Base-by-base conservation (phyloP, 2,888 invertebrate genomes). In the Agrotis ipsilon region DNA sequence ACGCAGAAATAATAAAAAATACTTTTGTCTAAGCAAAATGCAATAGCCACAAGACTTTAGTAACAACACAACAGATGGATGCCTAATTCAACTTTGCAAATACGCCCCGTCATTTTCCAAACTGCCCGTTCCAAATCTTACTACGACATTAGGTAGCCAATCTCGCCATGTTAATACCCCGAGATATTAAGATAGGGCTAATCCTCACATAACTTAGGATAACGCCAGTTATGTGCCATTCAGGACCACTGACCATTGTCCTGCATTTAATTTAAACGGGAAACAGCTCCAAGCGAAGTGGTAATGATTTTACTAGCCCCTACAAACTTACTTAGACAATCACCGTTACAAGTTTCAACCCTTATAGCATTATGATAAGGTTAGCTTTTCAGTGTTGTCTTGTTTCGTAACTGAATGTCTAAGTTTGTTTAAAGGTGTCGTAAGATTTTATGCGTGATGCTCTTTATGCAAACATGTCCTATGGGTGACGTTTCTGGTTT, bases 171-270 rank as follows among this genome's bases (percentile, higher is more conserved):
- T 91, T 94, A 95, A 95, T 93, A 90, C 90, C 81, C 83, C 86
- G 86, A 90, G 92, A 93, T 94, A 96, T 95, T 93, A 94, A 96
- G 96, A 96, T 96, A 95, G 89, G 90, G 93, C 93, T 96, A 96
- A 96, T 96, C 96, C 94, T 83, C 91, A 91, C 96, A 95, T 96
- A 96, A 96, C 95, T 96, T 94, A 96, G 95, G 94, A 94, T 95
- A 90, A 92, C 88, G 90, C 90, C 90, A 91, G 93, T 93, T 93
- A 92, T 92, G 90, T 88, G 90, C 86, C 88, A 90, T 93, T 90
- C 88, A 90, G 90, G 86, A 88, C 84, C 90, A 85, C 93, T 95
- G 95, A 95, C 96, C 96, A 95, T 95, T 95, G 95, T 96, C 95
- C 95, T 92, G 90, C 90, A 92, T 94, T 95, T 95, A 95, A 96